Evolutionary conservation across 2,888 invertebrate species (phyloP), one percentile per base, ranked within the genome.

Genomic region (Ecliptopera silaceata): DNA sequence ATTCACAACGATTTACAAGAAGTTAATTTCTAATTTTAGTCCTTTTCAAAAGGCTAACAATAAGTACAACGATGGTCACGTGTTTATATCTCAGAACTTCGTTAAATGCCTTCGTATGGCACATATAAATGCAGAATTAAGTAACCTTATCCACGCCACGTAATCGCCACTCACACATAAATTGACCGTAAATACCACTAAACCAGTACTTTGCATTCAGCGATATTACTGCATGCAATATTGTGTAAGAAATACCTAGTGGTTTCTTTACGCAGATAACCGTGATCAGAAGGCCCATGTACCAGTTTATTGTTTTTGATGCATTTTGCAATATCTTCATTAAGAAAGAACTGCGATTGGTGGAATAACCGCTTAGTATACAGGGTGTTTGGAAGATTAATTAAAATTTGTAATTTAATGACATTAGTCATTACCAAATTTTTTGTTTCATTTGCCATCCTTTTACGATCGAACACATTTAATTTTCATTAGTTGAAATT

Each of bases 1-100:
- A 66, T 65, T 64, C 61, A 64, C 62, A 65, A 64, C 58, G 38
- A 59, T 58, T 64, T 59, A 57, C 59, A 53, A 58, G 54, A 52
- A 58, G 56, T 45, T 55, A 11, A 50, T 59, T n/a, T n/a, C 59
- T 49, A 56, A 62, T 51, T 55, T 54, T 58, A 58, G 41, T 51
- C 64, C 64, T 66, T 66, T 66, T 64, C 29, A 29, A 66, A 66
- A 64, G 64, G 62, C 56, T 45, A 55, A 53, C 55, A 58, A 38
- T 61, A 65, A 39, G 34, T 56, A 56, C 41, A 51, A 53, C 11
- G 22, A 57, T 51, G 56, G 49, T 57, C 53, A 13, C 47, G 17
- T 22, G 38, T 34, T 52, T 26, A 51, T 61, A 47, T 56, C 20
- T 46, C 54, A 32, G 45, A 48, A 57, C 65, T 56, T 54, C 57